Conservation (phyloP, 37 sponge, comb jelly and placozoan genomes). For the Haliclona indistincta region DNA sequence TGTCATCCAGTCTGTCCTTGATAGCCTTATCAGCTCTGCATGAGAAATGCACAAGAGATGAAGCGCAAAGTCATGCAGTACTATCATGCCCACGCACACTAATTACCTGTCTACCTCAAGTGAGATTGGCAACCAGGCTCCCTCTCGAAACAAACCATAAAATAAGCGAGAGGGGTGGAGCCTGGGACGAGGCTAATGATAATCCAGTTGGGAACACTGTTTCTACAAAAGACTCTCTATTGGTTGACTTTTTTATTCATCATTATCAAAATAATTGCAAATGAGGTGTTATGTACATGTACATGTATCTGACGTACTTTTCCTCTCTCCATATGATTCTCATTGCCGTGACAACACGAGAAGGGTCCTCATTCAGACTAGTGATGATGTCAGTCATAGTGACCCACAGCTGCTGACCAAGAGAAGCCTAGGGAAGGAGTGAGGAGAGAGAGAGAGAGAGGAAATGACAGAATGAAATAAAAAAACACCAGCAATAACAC, state of each 20-base stretch:
- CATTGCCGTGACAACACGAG: conserved; percentile 78
- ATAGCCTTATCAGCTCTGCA: conserved; percentile 30
- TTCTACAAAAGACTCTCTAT: background rate
- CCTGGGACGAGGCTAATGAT: too few relatives aligned
- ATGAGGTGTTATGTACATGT: background rate
- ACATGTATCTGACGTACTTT: conserved; percentile 32
- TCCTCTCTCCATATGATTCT: conserved; percentile 91
- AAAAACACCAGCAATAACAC: too few relatives aligned
- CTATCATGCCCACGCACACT: too few relatives aligned
- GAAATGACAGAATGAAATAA: too few relatives aligned
- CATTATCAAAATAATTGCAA: background rate
- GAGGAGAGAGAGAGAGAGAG: too few relatives aligned
- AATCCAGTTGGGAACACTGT: background rate
- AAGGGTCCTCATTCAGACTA: conserved; percentile 44
- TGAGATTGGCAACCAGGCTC: too few relatives aligned
- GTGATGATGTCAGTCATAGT: conserved; percentile 17
- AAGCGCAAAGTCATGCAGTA: too few relatives aligned
- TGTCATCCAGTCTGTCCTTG: conserved; percentile 34
- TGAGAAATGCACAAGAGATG: too few relatives aligned
- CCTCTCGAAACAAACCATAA: too few relatives aligned
- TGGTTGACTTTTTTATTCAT: background rate
- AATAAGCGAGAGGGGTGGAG: too few relatives aligned
- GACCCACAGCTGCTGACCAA: conserved; percentile 75
- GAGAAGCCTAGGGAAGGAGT: conserved; percentile 25
- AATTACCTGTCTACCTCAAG: too few relatives aligned